Conservation (phyloP, 2,888 invertebrate genomes). For the Conchocele bisecta region DNA sequence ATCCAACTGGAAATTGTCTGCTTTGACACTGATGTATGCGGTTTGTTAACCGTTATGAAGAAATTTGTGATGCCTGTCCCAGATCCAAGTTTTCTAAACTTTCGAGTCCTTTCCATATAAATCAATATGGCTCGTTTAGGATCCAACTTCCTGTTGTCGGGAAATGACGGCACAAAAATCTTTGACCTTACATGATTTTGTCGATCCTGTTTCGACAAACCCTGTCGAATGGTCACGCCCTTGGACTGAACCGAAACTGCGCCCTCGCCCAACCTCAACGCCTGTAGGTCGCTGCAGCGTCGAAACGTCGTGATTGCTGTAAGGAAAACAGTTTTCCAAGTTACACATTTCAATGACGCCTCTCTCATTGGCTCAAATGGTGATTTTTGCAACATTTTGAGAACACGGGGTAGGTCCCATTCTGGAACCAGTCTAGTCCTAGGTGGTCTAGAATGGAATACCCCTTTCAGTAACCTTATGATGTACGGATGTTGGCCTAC, state of each 20-base stretch:
- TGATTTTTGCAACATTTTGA: slow-evolving; percentile 14
- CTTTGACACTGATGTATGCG: slow-evolving; percentile 38
- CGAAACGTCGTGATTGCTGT: slow-evolving; percentile 27
- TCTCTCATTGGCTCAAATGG: slow-evolving; percentile 36
- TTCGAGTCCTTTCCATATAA: background rate
- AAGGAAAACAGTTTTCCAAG: slow-evolving; percentile 21
- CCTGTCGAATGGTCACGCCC: slow-evolving; percentile 8
- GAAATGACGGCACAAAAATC: slow-evolving; percentile 23
- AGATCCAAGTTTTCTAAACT: too few relatives aligned
- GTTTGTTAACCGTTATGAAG: slow-evolving; percentile 42
- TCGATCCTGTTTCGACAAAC: slow-evolving; percentile 28
- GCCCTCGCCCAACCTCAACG: slow-evolving; percentile 10
- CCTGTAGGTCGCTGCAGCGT: slow-evolving; percentile 19
- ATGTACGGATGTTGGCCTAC: slow-evolving; percentile 32
- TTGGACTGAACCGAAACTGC: slow-evolving; percentile 5
- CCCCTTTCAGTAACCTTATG: slow-evolving; percentile 17
- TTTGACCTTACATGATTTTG: slow-evolving; percentile 8
- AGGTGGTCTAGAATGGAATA: slow-evolving; percentile 31
- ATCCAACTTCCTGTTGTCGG: slow-evolving; percentile 28
- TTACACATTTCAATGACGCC: slow-evolving; percentile 10
- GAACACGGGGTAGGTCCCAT: slow-evolving; percentile 33
- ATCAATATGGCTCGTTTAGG: slow-evolving; percentile 5
- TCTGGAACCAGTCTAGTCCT: slow-evolving; percentile 20
- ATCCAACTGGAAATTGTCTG: slow-evolving; percentile 51
- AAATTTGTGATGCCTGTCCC: too few relatives aligned